Evolutionary conservation across 2,888 invertebrate species (phyloP).

Genomic region (Syrista parreyssii): DNA sequence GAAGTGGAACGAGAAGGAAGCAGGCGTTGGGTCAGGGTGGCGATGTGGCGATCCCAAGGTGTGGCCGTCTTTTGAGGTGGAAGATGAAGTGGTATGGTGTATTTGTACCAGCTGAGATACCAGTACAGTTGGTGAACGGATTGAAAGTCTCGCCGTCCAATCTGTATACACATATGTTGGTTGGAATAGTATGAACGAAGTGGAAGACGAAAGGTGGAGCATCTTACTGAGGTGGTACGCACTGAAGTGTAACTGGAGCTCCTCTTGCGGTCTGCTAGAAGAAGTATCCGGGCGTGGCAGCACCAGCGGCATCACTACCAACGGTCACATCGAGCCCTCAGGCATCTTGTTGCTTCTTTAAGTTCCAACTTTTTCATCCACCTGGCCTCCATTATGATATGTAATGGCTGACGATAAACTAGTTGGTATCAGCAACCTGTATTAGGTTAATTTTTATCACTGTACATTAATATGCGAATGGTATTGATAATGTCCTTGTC

Average conservation of each 20-base stretch:
- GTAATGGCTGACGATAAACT: neutral
- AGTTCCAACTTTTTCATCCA: neutral
- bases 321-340: neutral
- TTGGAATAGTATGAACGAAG: neutral
- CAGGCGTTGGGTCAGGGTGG: neutral
- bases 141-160: neutral
- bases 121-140: neutral
- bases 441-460: neutral
- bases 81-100: neutral
- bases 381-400: neutral
- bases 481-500: neutral
- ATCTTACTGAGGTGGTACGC: slow-evolving; percentile 1
- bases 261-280: neutral
- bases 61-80: neutral
- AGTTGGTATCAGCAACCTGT: neutral
- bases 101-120: neutral
- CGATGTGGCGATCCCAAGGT: neutral
- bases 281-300: slow-evolving; percentile 6
- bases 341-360: neutral
- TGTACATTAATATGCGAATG: neutral
- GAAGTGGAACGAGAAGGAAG: slow-evolving; percentile 1
- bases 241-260: slow-evolving; percentile 4
- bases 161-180: neutral
- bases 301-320: slow-evolving; percentile 3
- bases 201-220: neutral